These are phyloP conservation scores for Pogonocichla stellata DNA, from an alignment of 2,113 vertebrate species.

Conservation along the genomic window DNA sequence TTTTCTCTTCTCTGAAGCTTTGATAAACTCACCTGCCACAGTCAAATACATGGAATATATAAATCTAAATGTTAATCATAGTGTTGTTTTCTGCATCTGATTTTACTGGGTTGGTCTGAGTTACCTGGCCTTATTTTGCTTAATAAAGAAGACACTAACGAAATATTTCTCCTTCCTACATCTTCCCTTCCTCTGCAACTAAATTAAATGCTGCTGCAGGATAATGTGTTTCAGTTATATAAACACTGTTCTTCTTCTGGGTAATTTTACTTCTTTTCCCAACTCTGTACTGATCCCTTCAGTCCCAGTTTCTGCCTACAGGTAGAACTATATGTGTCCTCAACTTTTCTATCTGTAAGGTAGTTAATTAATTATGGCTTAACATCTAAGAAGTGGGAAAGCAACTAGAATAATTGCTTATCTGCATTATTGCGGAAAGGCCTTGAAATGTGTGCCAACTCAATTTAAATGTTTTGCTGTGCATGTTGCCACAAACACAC, in stretches of 20 bases:
- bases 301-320: background rate
- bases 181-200: background rate
- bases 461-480: background rate
- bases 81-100: background rate
- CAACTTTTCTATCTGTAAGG: background rate
- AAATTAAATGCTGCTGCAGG: background rate
- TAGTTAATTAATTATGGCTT: constrained; percentile 10
- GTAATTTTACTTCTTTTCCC: background rate
- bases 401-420: background rate
- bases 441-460: background rate
- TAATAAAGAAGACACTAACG: background rate
- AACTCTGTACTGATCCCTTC: background rate
- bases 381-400: background rate
- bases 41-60: background rate
- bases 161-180: background rate
- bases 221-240: background rate
- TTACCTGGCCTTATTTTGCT: background rate
- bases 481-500: background rate
- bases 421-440: background rate
- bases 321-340: background rate
- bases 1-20: background rate
- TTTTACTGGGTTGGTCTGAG: background rate
- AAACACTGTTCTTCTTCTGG: background rate
- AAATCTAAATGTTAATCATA: background rate
- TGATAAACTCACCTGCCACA: background rate